Base-by-base conservation (phyloP, 2,888 invertebrate genomes). In the Dichetophora obliterata region DNA sequence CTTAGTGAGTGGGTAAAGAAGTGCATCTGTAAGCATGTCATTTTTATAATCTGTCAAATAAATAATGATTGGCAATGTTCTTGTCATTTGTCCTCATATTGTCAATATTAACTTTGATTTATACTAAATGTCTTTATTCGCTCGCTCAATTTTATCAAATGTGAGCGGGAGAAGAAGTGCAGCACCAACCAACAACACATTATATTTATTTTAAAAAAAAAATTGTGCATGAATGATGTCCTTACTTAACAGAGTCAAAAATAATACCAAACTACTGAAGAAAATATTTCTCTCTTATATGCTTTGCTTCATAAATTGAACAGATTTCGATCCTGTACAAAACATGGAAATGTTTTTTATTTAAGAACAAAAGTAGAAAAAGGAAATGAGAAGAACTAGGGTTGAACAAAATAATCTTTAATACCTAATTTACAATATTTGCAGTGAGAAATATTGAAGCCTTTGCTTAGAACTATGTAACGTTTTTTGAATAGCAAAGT, bases 51-150 rank as follows among this genome's bases (percentile, higher is more conserved):
- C 43, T 68, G 50, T 68, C 68, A 50, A 50, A 68, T 68, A 72
- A 72, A 73, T 74, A 66, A 66, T 74, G 66, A 74, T 74, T 66
- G 65, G 31, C 66, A 74, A 74, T 74, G 74, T 66, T 54, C 34
- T 54, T 74, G 74, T 31, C 74, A 74, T 74, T 74, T 74, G 74
- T 74, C 54, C 65, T 74, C 34, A 52, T 66, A 74, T 74, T 74
- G 74, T 74, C 74, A 74, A 66, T 54, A 66, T 74, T 57, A 74
- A 74, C 66, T 74, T 52, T 52, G 54, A 66, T 66, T 37, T 74
- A 66, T 74, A 16, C 27, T 27, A 16, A 19, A 22, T 27, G 24
- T 50, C 27, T 68, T 6, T n/a, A 14, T 66, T 31, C 66, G 16
- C 66, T 66, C 43, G 16, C 19, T 66, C 34, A 22, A 43, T 22